Evolutionary conservation across 2,888 invertebrate species (phyloP), one percentile per base, ranked within the genome.

Genomic region (Dromius quadrimaculatus): DNA sequence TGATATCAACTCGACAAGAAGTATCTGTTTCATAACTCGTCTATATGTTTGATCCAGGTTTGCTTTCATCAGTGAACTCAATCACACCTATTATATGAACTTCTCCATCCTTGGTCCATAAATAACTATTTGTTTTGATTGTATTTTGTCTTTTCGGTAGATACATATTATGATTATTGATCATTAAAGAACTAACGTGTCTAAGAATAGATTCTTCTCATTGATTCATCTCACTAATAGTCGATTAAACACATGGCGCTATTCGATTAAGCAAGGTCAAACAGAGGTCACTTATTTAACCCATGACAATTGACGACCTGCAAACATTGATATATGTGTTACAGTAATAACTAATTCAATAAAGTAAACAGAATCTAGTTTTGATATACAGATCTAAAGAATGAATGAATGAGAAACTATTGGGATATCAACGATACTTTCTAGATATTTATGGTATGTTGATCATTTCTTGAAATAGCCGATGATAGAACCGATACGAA

Each of bases 221-320:
- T 22, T 41, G 15, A 64, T 19, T 9, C 17, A 15, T 17, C 32
- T 9, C n/a, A 45, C 41, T 15, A 62, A 62, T 28, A 36, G 19
- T 41, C 13, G 6, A 68, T 32, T 43, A 23, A 59, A 59, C 68
- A 68, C 34, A 20, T 68, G 68, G 68, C 57, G 68, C 68, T 68
- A 68, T 57, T 45, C 28, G 28, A 68, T 68, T 68, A 68, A 68
- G 13, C 68, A 59, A 68, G 68, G 59, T 68, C 59, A 68, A 59
- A 43, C 20, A 28, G 57, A 5, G 34, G 68, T 68, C 68, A 68
- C 43, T 59, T 59, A 68, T 68, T 65, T 68, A 59, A 57, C 43
- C 68, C 68, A 32, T 59, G 68, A 59, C 68, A 68, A 68, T 68
- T 68, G 28, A 59, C 20, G 64, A 68, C 68, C 68, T 68, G 68